Base-by-base conservation (phyloP, 2,888 invertebrate species). In the Dichetophora obliterata region DNA sequence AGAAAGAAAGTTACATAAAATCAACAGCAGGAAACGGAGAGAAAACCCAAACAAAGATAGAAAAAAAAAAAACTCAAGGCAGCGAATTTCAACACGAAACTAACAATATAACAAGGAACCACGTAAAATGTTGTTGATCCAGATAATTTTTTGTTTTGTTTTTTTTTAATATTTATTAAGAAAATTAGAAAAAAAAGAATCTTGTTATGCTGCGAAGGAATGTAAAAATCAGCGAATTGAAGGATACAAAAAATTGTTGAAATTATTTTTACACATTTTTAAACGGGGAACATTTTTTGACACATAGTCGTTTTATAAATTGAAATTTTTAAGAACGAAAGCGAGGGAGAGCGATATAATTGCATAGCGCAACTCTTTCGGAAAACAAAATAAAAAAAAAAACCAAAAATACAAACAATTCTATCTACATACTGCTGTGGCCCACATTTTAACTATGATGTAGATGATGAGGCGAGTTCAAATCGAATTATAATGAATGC, bases 51-150 rank as follows among this genome's bases (percentile, higher is more conserved):
- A 70, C 31, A 31, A 57, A 59, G 65, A 76, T 22, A 72, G 37
- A 66, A 11, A 4, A 66, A 27, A 59, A 24, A 59, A 59, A 59
- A 22, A 59, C 57, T 24, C 48, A 75, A 69, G 43, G 59, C 57
- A 71, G 57, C 22, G 59, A 77, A 79, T 78, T 70, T 75, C 77
- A 79, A 72, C 79, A 79, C 77, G 78, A 79, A 78, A 70, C 69
- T 70, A 75, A 75, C 66, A 79, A 72, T 54, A 75, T 77, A 77
- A 82, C 79, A 83, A 82, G 84, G 81, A 85, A 84, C 84, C 83
- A 84, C 82, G 82, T 80, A 59, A 83, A 82, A 82, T 81, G 81
- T 82, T 80, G 75, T 52, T 54, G 65, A 37, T 66, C 22, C 63
- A 65, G 24, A n/a, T 34, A 4, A 27, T 6, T 27, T 72, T 65